phyloP scores from a whole-genome alignment of 2,113 vertebrate genomes.

The Alligator sinensis region DNA sequence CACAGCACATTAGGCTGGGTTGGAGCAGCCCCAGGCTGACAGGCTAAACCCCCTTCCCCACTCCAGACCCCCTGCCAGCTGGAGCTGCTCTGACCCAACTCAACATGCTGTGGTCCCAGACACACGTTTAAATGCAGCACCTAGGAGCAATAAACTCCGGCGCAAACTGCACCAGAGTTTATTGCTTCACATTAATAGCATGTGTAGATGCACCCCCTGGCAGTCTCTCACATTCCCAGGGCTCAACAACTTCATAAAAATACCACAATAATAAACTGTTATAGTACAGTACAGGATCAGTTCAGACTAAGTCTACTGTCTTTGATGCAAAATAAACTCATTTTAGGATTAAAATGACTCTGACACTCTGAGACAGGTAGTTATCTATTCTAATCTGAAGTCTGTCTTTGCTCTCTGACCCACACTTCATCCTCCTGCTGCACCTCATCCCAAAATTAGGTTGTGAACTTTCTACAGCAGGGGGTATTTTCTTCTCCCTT shows the following conservation, averaged over 20 bases:
- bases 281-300: constrained; percentile 4
- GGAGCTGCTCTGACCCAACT: too few species aligned
- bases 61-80: too few species aligned
- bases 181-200: too few species aligned
- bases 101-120: too few species aligned
- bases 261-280: neutral
- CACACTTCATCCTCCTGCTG: neutral
- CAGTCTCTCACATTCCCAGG: neutral
- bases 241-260: constrained; percentile 18
- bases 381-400: too few species aligned
- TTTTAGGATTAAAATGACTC: too few species aligned
- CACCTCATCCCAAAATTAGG: neutral
- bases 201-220: neutral
- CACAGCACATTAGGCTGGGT: too few species aligned
- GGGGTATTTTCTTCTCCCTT: neutral
- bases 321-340: neutral
- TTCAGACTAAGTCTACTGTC: neutral
- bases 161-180: too few species aligned
- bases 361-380: neutral
- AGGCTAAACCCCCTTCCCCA: too few species aligned
- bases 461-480: neutral
- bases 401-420: neutral
- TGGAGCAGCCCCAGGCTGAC: too few species aligned
- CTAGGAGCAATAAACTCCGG: too few species aligned
- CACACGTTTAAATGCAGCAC: too few species aligned